A percentile compares a stretch with the other conserved stretches of the same genome.
Conservation (phyloP, 1,140 invertebrate species). For the Scaptomyza hsui region DNA sequence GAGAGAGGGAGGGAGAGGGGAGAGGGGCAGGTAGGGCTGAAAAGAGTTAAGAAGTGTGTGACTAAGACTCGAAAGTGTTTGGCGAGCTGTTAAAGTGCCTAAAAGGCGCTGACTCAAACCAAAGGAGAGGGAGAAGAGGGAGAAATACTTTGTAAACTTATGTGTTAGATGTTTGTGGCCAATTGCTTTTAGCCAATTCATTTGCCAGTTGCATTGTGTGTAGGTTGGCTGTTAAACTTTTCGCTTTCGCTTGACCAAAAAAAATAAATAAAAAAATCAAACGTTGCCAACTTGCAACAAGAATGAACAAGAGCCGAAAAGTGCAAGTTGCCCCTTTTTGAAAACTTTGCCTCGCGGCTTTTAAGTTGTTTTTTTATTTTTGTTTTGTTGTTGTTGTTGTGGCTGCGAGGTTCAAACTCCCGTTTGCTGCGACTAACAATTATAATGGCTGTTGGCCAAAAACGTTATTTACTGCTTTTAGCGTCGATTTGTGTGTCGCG, state of each 20-base stretch:
- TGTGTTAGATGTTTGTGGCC: constrained; percentile 1
- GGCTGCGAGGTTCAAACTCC: too few species aligned
- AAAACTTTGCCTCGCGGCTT: too few species aligned
- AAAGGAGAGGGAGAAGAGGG: too few species aligned
- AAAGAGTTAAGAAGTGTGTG: constrained; percentile 3
- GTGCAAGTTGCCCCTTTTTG: too few species aligned
- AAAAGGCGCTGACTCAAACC: constrained; percentile 6
- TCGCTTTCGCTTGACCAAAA: constrained; percentile 49
- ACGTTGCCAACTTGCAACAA: constrained; percentile 14
- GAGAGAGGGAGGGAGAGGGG: background rate
- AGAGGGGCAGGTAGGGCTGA: background rate
- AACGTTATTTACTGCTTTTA: constrained; percentile 56
- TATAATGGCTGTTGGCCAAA: constrained; percentile 35
- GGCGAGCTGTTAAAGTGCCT: constrained; percentile 32
- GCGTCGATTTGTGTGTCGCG: constrained; percentile 55
- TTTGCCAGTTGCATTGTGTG: constrained; percentile 21
- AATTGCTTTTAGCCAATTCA: constrained; percentile 24
- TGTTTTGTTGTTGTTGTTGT: too few species aligned
- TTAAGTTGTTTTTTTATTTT: background rate
- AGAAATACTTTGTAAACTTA: constrained; percentile 7
- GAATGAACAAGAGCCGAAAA: constrained; percentile 21
- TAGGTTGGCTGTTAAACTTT: constrained; percentile 38
- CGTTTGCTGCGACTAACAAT: constrained; percentile 21
- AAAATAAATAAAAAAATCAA: constrained; percentile 28
- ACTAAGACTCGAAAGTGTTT: constrained; percentile 38